Evolutionary conservation across 2,888 invertebrate genomes (phyloP).

Genomic region (Tubiluchus corallicola): DNA sequence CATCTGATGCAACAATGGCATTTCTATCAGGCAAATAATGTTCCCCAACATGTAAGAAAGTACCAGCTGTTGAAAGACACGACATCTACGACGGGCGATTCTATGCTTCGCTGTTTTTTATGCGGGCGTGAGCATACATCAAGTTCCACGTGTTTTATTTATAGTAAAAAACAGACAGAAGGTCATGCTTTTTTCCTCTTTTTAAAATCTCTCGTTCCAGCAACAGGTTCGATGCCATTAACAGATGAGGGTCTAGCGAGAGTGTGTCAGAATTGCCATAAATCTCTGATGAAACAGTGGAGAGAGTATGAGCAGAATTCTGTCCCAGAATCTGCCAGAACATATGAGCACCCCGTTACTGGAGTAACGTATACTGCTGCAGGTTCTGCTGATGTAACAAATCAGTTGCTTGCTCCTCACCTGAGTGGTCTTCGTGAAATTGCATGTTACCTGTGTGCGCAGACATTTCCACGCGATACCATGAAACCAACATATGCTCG

Average conservation of each 20-base stretch:
- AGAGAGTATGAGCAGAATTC: slow-evolving; percentile 40
- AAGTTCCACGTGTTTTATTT: slow-evolving; percentile 51
- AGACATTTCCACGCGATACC: slow-evolving; percentile 16
- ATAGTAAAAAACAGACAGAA: slow-evolving; percentile 64
- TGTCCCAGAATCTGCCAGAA: background rate
- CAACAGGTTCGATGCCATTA: slow-evolving; percentile 66
- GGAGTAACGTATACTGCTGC: too few species aligned
- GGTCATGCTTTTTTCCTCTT: slow-evolving; percentile 77
- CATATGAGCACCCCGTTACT: too few species aligned
- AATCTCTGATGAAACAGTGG: slow-evolving; percentile 75
- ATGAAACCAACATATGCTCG: slow-evolving; percentile 20
- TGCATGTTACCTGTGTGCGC: slow-evolving; percentile 25
- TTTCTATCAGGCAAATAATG: slow-evolving; percentile 47
- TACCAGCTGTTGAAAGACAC: slow-evolving; percentile 55
- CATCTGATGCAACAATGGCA: slow-evolving; percentile 76
- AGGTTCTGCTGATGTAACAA: too few species aligned
- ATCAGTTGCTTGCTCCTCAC: too few species aligned
- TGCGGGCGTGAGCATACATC: slow-evolving; percentile 63
- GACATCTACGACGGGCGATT: slow-evolving; percentile 37
- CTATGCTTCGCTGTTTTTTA: slow-evolving; percentile 63
- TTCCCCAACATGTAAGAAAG: slow-evolving; percentile 54
- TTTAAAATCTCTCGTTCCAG: slow-evolving; percentile 56
- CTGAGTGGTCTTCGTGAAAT: too few species aligned
- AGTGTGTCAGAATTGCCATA: slow-evolving; percentile 68
- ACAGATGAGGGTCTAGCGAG: slow-evolving; percentile 74